phyloP scores from a whole-genome alignment of 2,888 invertebrate genomes.

The Calephelis perditalis region DNA sequence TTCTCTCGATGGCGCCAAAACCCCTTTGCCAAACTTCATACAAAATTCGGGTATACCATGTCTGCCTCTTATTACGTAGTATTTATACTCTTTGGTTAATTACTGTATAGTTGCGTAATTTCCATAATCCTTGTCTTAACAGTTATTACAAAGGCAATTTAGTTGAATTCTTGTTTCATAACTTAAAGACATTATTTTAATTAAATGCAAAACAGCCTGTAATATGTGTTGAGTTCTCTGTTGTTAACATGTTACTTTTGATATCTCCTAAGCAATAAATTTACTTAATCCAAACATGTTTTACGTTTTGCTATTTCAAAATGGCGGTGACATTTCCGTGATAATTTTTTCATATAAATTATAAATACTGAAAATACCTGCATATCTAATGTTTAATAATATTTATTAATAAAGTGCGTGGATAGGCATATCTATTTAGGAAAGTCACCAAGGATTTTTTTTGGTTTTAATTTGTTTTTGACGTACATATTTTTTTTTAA shows the following conservation, averaged over 20 bases:
- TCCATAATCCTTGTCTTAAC: too few species aligned
- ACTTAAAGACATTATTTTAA: neutral
- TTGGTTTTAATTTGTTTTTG: too few species aligned
- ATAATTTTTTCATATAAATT: constrained; percentile 5
- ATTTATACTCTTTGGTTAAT: too few species aligned
- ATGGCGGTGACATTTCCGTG: neutral
- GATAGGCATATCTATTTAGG: neutral
- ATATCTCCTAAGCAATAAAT: constrained; percentile 3
- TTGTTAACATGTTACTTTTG: neutral
- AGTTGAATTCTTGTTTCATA: neutral
- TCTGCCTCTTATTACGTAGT: too few species aligned
- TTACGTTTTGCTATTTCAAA: constrained; percentile 7
- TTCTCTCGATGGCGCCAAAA: too few species aligned
- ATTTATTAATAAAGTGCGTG: neutral
- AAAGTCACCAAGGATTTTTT: too few species aligned
- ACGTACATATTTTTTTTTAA: too few species aligned
- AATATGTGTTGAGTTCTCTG: constrained; percentile 2
- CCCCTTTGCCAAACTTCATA: too few species aligned
- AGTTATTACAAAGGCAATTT: too few species aligned
- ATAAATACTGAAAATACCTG: neutral
- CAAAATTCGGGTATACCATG: too few species aligned
- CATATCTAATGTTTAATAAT: constrained; percentile 5
- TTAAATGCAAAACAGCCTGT: neutral
- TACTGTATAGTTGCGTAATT: too few species aligned
- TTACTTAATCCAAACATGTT: constrained; percentile 1